Evolutionary conservation across 1,140 invertebrate genomes (phyloP).

Genomic region (Hestina assimilis): DNA sequence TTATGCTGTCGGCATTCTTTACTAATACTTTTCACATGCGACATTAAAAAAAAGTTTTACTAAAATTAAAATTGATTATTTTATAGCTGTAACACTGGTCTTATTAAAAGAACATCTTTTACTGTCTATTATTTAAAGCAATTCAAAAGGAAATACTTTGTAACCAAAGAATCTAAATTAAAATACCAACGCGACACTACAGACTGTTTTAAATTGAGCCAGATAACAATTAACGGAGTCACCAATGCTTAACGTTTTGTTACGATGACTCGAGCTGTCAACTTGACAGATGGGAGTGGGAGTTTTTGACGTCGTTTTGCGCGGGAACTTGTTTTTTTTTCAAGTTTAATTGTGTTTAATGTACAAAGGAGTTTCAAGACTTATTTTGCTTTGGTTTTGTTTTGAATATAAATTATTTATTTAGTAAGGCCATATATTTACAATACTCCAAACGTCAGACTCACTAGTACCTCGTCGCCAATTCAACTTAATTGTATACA

Average conservation of each 20-base stretch:
- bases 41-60: too few relatives aligned
- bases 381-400: not conserved
- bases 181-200: constrained; percentile 10
- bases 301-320: constrained; percentile 58
- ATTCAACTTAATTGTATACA: too few relatives aligned
- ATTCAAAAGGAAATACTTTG: not conserved
- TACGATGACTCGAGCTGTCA: constrained; percentile 45
- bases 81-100: too few relatives aligned
- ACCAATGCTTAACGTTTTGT: constrained; percentile 54
- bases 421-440: too few relatives aligned
- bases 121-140: not conserved
- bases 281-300: constrained; percentile 58
- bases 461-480: too few relatives aligned
- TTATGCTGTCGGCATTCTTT: too few relatives aligned
- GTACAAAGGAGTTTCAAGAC: not conserved
- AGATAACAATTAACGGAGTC: constrained; percentile 70
- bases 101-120: too few relatives aligned
- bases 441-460: too few relatives aligned
- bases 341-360: constrained; percentile 22
- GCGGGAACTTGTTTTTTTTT: constrained; percentile 40
- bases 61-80: too few relatives aligned
- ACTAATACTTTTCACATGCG: too few relatives aligned
- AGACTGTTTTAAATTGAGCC: constrained; percentile 47
- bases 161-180: constrained; percentile 14
- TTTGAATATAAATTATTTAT: not conserved